Conservation (phyloP, 2,888 invertebrate genomes). For the Hyposoter didymator region DNA sequence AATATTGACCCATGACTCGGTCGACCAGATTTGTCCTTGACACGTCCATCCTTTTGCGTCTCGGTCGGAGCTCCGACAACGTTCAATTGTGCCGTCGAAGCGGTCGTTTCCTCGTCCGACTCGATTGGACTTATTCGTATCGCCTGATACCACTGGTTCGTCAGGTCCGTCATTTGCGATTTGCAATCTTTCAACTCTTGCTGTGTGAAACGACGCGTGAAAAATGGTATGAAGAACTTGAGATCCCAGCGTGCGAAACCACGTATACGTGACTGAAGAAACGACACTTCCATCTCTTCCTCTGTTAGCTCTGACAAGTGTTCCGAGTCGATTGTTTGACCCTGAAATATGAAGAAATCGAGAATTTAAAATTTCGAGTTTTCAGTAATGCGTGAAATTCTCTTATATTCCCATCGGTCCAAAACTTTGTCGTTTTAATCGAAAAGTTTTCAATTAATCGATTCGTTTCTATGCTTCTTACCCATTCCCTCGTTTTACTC, state of each 20-base stretch:
- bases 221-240: constrained; percentile 98
- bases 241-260: constrained; percentile 97
- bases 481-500: constrained; percentile 99
- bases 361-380: neutral
- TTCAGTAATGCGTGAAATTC: too few species aligned
- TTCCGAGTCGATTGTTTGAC: constrained; percentile 96
- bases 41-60: constrained; percentile 71
- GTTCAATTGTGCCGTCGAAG: constrained; percentile 80
- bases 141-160: constrained; percentile 99
- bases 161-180: constrained; percentile 97
- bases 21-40: constrained; percentile 74
- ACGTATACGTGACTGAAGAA: constrained; percentile 91
- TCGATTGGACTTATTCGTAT: constrained; percentile 95
- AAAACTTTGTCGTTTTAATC: neutral
- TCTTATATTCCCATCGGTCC: too few species aligned
- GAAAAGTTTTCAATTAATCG: neutral
- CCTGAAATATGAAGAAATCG: constrained; percentile 83
- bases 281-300: constrained; percentile 95
- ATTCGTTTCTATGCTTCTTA: constrained; percentile 74
- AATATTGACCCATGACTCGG: constrained; percentile 82
- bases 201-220: constrained; percentile 97
- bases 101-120: constrained; percentile 90
- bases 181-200: constrained; percentile 98
- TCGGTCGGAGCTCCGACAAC: constrained; percentile 72
- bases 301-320: constrained; percentile 97